Base-by-base conservation (phyloP, 2,888 invertebrate genomes). In the Syrphus vitripennis region DNA sequence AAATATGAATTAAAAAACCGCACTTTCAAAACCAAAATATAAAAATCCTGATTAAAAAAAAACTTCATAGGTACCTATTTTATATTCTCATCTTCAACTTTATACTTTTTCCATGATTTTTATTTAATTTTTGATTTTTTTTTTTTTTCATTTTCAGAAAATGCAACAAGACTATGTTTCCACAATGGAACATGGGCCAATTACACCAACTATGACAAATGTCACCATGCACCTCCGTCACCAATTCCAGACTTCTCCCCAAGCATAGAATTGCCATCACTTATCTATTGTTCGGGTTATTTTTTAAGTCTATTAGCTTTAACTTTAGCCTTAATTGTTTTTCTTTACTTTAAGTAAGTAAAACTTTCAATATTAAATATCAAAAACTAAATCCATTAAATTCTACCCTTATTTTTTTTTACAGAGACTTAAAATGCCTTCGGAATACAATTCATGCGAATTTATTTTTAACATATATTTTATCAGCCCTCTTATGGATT, bases 361-460 rank as follows among this genome's bases (percentile, higher is more conserved):
- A 6, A 45, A 61, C 45, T 19, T 10, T 29, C 59, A 57, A 7
- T n/a, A 59, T 59, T 67, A 24, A 5, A 5, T 6, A 48, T 2
- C 24, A 48, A 10, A 48, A 21, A 21, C 1, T 12, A 12, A 9
- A 0, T 19, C 9, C 1, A 21, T 48, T 48, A 21, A 48, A 12
- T 21, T 14, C 21, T 12, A n/a, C 34, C 4, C 29, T 34, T 48
- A 16, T 7, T 29, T 5, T 70, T 42, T 65, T 76, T 55, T 72
- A 1, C 19, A 98, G 98, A 92, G 98, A 98, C 92, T 94, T 98
- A 79, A 94, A 97, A 91, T 98, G 98, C 93, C 94, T 98, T 88
- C 94, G 98, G 87, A 98, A 98, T 92, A 97, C 96, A 88, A 98
- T 98, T 90, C 98, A 98, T 93, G 97, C 97, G 89, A 98, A 98